Conservation (phyloP, 92 coral and sea anemone species). For the Umimayanthus chanpuru region DNA sequence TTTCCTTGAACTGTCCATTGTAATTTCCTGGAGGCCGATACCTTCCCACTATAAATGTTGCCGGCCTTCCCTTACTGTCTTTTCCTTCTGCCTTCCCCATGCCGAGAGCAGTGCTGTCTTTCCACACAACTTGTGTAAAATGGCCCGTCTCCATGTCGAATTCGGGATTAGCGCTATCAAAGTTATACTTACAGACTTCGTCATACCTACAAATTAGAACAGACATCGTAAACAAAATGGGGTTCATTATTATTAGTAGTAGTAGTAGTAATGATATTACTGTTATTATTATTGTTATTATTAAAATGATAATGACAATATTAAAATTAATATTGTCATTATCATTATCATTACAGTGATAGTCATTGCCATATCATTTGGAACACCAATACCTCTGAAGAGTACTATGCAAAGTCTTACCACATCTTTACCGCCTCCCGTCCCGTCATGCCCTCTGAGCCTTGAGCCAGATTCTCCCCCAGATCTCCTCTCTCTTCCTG, state of each 20-base stretch:
- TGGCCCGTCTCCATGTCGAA: conserved; percentile 45
- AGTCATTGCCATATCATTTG: not conserved
- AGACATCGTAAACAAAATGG: too few species aligned
- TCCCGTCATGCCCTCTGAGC: conserved; percentile 45
- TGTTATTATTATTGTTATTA: too few species aligned
- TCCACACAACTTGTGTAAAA: conserved; percentile 40
- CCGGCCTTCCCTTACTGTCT: not conserved
- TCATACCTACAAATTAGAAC: conserved; percentile 54
- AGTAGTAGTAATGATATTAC: too few species aligned
- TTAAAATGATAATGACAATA: too few species aligned
- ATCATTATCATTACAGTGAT: too few species aligned
- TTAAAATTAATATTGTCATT: too few species aligned
- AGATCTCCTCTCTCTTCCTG: conserved; percentile 44
- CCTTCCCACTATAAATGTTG: conserved; percentile 18
- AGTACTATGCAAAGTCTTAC: not conserved
- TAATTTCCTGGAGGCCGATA: conserved; percentile 30
- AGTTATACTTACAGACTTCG: conserved; percentile 67
- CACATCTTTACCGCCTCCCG: conserved; percentile 17
- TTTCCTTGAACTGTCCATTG: conserved; percentile 15
- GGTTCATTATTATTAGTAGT: too few species aligned
- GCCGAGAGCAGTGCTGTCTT: conserved; percentile 12
- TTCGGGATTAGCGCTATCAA: conserved; percentile 47
- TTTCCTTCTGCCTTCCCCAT: conserved; percentile 24
- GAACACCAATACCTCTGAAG: not conserved
- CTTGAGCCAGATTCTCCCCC: conserved; percentile 84